Conservation (phyloP, 2,888 invertebrate species). For the Xylota segnis region DNA sequence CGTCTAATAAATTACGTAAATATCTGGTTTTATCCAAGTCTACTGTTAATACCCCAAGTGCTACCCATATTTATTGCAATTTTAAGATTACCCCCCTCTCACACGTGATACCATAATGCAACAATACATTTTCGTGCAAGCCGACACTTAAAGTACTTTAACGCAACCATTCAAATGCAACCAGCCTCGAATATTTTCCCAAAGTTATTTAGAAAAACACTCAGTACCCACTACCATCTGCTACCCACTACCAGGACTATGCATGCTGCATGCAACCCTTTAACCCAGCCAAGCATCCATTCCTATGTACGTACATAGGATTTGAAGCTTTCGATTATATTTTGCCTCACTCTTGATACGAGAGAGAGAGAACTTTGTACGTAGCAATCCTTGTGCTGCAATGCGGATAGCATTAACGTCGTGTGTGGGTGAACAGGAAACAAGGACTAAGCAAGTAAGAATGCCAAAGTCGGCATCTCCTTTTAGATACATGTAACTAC, state of each 20-base stretch:
- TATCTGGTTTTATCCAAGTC: not conserved
- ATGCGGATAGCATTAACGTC: conserved; percentile 31
- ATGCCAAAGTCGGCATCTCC: conserved; percentile 1
- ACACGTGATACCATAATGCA: conserved; percentile 39
- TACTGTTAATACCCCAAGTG: not conserved
- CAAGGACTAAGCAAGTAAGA: conserved; percentile 12
- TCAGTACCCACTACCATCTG: conserved; percentile 37
- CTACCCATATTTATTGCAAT: conserved; percentile 11
- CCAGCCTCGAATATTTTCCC: conserved; percentile 45
- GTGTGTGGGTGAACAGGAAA: conserved; percentile 19
- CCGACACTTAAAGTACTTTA: conserved; percentile 46
- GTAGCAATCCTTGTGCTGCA: conserved; percentile 41
- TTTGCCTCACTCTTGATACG: conserved; percentile 10
- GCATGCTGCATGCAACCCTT: conserved; percentile 53
- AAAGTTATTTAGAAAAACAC: conserved; percentile 56
- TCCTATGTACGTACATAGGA: not conserved
- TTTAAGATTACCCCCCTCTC: conserved; percentile 5
- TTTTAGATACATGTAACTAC: not conserved
- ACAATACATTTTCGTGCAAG: conserved; percentile 44
- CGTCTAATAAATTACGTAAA: not conserved
- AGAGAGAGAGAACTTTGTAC: not conserved
- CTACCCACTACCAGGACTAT: conserved; percentile 25
- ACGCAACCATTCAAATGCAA: conserved; percentile 36
- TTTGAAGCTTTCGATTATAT: conserved; percentile 46
- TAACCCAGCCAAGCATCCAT: conserved; percentile 34